These are phyloP conservation scores for Octopus sinensis DNA, from an alignment of 1,140 invertebrate species.

Conservation along the genomic window DNA sequence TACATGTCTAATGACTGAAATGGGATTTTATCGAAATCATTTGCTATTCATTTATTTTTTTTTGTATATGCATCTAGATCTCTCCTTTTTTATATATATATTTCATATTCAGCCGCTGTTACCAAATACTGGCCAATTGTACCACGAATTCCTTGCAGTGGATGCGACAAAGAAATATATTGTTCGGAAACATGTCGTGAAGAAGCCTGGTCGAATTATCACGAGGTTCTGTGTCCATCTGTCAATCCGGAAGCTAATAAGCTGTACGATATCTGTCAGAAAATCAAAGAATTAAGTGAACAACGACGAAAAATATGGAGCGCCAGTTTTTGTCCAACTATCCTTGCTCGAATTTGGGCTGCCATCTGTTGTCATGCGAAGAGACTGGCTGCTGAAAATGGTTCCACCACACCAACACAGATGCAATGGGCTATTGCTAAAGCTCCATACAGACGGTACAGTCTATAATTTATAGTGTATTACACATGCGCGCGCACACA, in stretches of 20 bases:
- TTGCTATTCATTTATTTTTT: not conserved
- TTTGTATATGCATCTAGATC: not conserved
- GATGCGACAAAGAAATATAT: constrained; percentile 32
- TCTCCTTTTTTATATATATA: not conserved
- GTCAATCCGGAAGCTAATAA: constrained; percentile 23
- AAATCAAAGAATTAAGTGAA: constrained; percentile 19
- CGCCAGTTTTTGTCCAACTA: constrained; percentile 39
- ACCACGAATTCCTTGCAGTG: constrained; percentile 22
- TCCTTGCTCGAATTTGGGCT: constrained; percentile 40
- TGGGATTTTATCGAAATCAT: not conserved
- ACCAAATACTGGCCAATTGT: constrained; percentile 35
- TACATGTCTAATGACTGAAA: too few relatives aligned
- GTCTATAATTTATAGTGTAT: not conserved
- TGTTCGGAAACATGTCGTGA: constrained; percentile 35
- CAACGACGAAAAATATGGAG: constrained; percentile 36
- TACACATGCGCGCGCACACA: too few relatives aligned
- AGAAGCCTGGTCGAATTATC: constrained; percentile 38
- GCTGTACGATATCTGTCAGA: constrained; percentile 34
- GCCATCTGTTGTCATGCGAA: constrained; percentile 33
- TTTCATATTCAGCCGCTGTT: constrained; percentile 16
- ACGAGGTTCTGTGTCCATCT: constrained; percentile 36
- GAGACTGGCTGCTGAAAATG: constrained; percentile 25
- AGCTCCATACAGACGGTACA: constrained; percentile 34
- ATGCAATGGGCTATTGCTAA: constrained; percentile 33
- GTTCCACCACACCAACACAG: constrained; percentile 14